Percentiles rank a stretch among this genome's conserved stretches.
These are phyloP conservation scores for Megaceryle maxima DNA, from an alignment of 2,113 vertebrate species.

Conservation along the genomic window DNA sequence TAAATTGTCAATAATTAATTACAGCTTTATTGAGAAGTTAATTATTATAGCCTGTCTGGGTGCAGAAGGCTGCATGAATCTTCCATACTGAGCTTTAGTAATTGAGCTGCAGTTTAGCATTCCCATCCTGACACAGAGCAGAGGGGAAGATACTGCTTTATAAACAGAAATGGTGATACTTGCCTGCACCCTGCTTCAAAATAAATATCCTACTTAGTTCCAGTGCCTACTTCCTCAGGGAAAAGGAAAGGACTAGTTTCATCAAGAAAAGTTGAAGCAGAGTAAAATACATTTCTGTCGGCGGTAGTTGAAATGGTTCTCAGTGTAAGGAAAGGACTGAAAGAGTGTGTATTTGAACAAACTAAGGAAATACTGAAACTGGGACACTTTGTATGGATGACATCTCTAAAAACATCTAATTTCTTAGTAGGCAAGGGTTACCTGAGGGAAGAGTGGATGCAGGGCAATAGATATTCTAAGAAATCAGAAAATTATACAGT, in stretches of 20 bases:
- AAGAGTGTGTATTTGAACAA: background rate
- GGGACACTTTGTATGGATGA: background rate
- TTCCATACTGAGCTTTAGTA: background rate
- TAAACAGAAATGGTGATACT: slow-evolving; percentile 19
- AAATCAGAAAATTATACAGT: background rate
- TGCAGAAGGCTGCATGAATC: background rate
- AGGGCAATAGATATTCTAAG: background rate
- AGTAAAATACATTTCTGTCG: background rate
- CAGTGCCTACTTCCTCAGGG: background rate
- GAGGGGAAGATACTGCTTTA: background rate
- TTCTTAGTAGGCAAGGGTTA: background rate
- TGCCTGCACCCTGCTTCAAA: background rate
- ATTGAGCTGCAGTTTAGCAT: slow-evolving; percentile 12
- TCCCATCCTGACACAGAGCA: background rate
- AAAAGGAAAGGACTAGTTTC: background rate
- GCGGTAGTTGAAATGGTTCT: background rate
- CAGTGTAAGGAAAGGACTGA: background rate
- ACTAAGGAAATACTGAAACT: background rate
- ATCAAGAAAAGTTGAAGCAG: background rate
- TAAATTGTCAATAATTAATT: slow-evolving; percentile 57
- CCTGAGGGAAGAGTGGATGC: background rate
- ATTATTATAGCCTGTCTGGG: slow-evolving; percentile 21
- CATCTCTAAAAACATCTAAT: background rate
- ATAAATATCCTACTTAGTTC: slow-evolving; percentile 5
- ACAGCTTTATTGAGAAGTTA: slow-evolving; percentile 41